These are phyloP conservation scores for Tetranychus truncatus DNA, from an alignment of 2,888 invertebrate species.

Conservation along the genomic window DNA sequence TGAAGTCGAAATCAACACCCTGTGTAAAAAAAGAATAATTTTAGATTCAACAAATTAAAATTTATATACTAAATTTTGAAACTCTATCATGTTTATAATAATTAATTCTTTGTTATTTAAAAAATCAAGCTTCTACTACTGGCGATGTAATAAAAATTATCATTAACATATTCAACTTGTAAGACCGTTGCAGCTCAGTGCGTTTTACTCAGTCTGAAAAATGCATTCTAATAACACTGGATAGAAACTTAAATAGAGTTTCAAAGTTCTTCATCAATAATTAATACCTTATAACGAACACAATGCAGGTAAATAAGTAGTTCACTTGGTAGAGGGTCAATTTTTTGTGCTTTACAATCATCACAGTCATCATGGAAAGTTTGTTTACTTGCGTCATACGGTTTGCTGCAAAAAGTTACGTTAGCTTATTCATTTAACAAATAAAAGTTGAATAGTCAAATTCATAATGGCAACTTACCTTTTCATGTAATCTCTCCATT, in stretches of 20 bases:
- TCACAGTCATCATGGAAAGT: conserved; percentile 69
- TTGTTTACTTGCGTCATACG: conserved; percentile 46
- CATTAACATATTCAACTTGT: neutral
- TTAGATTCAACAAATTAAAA: neutral
- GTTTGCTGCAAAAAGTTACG: neutral
- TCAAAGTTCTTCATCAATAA: neutral
- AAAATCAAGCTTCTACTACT: too few relatives aligned
- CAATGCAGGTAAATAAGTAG: conserved; percentile 91
- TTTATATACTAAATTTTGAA: too few relatives aligned
- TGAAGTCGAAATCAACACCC: conserved; percentile 87
- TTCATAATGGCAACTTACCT: conserved; percentile 12
- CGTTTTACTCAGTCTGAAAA: too few relatives aligned
- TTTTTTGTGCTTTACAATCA: conserved; percentile 74
- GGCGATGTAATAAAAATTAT: conserved; percentile 17
- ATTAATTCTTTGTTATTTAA: too few relatives aligned
- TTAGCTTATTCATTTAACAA: neutral
- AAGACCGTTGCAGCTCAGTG: too few relatives aligned
- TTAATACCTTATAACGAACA: conserved; percentile 31
- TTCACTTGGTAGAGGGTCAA: conserved; percentile 75
- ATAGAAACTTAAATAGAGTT: too few relatives aligned
- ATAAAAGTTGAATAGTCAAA: neutral
- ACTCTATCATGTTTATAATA: too few relatives aligned
- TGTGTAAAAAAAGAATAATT: conserved; percentile 34
- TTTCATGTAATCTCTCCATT: conserved; percentile 17
- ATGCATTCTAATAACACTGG: too few relatives aligned